Base-by-base conservation (phyloP, 2,113 vertebrate genomes). In the Meleagris gallopavo region DNA sequence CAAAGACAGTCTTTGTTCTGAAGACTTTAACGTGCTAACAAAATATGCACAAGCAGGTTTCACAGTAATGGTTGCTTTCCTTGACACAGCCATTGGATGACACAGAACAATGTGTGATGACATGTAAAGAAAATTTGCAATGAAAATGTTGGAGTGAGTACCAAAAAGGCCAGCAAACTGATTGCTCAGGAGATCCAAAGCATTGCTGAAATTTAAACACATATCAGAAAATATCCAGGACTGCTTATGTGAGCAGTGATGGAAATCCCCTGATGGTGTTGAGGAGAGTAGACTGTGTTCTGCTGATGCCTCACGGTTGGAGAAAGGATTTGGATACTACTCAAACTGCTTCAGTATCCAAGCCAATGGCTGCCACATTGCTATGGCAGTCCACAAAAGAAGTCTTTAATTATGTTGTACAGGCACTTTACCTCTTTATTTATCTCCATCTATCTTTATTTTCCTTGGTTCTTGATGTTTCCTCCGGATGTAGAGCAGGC, bases 1-100 rank as follows among this genome's bases (percentile, higher is more conserved):
- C 71, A 95, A 71, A 91, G 91, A 20, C 36, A 67, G 85, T 48
- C 87, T 92, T 89, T 94, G 75, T 91, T 76, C 82, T 90, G 50
- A 62, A 55, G 18, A 52, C 25, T 79, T 27, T 17, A 9, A n/a
- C 0, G 1, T 32, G 48, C 78, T 73, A 75, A 52, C 29, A 40
- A 67, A 38, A 38, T 12, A 21, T 10, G 27, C 32, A 32, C 1
- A 79, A 48, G 13, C 0, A 13, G 57, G 58, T 40, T 76, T 72
- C 2, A 2, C 89, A 82, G 77, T 72, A 57, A 72, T 46, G 36
- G 12, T 52, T 82, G 61, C 74, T 80, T 79, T 61, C 69, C 66
- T 48, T 75, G 61, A 27, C 54, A 3, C 22, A 50, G 50, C 55
- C 55, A 19, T 48, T 75, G 25, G 50, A 77, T 50, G 72, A 60